Percentiles rank a stretch among this genome's conserved stretches.
Evolutionary conservation across 2,888 invertebrate species (phyloP).

Genomic region (Dione vanillae): DNA sequence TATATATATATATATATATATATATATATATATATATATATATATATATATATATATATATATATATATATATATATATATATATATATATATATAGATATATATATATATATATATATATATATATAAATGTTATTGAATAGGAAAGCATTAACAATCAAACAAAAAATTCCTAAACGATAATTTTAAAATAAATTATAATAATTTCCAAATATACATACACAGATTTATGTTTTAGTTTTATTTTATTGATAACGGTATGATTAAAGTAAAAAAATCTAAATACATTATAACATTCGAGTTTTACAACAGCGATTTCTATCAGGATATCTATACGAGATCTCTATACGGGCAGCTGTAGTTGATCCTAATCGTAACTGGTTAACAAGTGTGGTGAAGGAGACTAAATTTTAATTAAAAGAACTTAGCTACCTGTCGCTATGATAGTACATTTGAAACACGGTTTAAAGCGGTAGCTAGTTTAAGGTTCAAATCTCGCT

Average conservation of each 20-base stretch:
- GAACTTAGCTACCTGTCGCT: conserved; percentile 8
- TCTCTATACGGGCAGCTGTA: conserved; percentile 9
- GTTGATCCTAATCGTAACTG: conserved; percentile 10
- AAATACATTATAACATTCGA: conserved; percentile 1
- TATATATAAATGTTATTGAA: too few species aligned
- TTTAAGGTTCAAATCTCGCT: too few species aligned
- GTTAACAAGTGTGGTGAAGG: conserved; percentile 8
- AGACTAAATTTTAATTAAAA: conserved; percentile 4
- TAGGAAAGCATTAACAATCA: not conserved
- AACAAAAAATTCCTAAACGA: not conserved
- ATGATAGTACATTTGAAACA: not conserved
- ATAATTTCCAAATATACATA: not conserved
- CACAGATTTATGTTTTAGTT: conserved; percentile 13
- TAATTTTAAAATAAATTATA: not conserved
- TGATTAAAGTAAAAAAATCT: conserved; percentile 3
- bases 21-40: too few species aligned
- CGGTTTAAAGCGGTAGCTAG: not conserved
- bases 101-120: too few species aligned
- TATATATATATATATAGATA: too few species aligned
- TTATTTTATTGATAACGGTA: conserved; percentile 15
- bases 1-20: too few species aligned
- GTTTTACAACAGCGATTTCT: conserved; percentile 15
- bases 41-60: too few species aligned
- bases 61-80: too few species aligned
- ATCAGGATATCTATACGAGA: conserved; percentile 18